Evolutionary conservation across 2,113 vertebrate species (phyloP).

Genomic region (Brachyistius frenatus): DNA sequence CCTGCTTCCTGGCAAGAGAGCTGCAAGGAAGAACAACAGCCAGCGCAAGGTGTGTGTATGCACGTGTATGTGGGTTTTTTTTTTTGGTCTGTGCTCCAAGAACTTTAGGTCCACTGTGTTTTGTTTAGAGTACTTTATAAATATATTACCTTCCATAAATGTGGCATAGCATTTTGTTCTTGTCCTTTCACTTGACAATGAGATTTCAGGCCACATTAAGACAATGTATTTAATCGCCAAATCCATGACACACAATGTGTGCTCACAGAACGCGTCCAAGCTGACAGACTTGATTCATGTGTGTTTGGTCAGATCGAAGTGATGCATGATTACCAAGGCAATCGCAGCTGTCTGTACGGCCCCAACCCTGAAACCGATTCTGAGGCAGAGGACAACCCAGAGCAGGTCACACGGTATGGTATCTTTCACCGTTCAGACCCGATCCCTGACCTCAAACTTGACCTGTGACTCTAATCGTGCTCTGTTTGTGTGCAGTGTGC

Average conservation of each 20-base stretch:
- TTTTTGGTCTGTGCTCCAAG: too few species aligned
- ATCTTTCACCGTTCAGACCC: neutral
- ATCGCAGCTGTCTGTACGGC: slow-evolving; percentile 83
- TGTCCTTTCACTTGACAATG: too few species aligned
- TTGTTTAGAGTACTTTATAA: too few species aligned
- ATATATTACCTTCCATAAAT: too few species aligned
- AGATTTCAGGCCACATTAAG: too few species aligned
- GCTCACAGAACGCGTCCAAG: neutral
- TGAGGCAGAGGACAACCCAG: slow-evolving; percentile 89
- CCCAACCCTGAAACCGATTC: slow-evolving; percentile 75
- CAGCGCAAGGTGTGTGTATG: slow-evolving; percentile 80
- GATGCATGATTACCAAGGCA: slow-evolving; percentile 92
- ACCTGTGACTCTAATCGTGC: neutral
- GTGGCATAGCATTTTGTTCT: too few species aligned
- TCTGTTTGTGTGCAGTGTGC: neutral
- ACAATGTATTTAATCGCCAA: too few species aligned
- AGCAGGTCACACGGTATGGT: slow-evolving; percentile 89
- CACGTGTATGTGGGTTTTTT: too few species aligned
- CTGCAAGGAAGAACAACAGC: slow-evolving; percentile 87
- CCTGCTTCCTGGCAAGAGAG: slow-evolving; percentile 91
- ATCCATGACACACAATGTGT: neutral
- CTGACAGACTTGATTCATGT: neutral
- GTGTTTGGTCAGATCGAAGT: slow-evolving; percentile 89
- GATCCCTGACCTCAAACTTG: neutral
- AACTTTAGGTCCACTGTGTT: too few species aligned